Conservation (phyloP, 2,113 vertebrate genomes). For the Paedocypris sp. region DNA sequence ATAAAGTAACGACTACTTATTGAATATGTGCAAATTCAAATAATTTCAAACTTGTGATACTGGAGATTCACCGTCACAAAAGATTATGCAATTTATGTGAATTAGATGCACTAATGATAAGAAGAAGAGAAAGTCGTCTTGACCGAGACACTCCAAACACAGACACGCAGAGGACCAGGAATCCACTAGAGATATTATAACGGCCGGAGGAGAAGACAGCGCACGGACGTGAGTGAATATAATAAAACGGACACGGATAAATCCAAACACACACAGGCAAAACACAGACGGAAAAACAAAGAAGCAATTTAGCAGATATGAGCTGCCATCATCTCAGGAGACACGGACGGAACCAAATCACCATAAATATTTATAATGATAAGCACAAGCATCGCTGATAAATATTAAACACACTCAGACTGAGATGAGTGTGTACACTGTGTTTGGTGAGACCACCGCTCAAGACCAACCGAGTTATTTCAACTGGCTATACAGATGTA, state of each 20-base stretch:
- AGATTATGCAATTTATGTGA: too few species aligned
- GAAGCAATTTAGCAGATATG: constrained; percentile 48
- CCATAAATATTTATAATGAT: constrained; percentile 68
- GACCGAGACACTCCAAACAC: background rate
- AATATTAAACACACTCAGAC: constrained; percentile 47
- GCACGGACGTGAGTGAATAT: constrained; percentile 36
- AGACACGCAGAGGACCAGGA: constrained; percentile 23
- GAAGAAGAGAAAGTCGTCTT: too few species aligned
- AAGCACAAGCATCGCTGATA: constrained; percentile 52
- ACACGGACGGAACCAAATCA: constrained; percentile 53
- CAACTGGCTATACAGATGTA: too few species aligned
- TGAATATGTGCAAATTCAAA: too few species aligned
- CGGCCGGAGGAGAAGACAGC: constrained; percentile 39
- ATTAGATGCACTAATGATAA: too few species aligned
- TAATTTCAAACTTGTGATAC: too few species aligned
- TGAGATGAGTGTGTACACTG: constrained; percentile 22
- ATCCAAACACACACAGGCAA: constrained; percentile 40
- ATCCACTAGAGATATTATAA: constrained; percentile 53
- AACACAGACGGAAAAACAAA: constrained; percentile 32
- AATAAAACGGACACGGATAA: constrained; percentile 52
- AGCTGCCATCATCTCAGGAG: constrained; percentile 22
- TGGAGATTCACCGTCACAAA: too few species aligned
- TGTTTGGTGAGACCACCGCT: too few species aligned
- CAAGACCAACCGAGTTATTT: too few species aligned
- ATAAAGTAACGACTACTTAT: too few species aligned